A percentile compares a stretch with the other conserved stretches of the same genome.
These are phyloP conservation scores for Apodemia zela DNA, from an alignment of 2,888 invertebrate species.

Conservation along the genomic window DNA sequence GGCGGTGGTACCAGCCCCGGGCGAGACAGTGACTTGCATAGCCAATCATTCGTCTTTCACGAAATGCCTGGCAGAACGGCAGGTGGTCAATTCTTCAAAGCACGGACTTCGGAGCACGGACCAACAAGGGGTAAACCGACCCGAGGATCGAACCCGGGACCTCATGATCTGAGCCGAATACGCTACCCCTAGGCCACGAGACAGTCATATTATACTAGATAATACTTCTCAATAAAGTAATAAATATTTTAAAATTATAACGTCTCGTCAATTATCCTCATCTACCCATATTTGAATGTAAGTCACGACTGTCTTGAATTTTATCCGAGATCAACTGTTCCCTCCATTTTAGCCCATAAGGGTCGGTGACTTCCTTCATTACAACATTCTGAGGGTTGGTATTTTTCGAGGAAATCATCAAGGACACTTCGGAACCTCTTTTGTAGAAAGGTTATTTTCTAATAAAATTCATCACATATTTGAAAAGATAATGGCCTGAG, in stretches of 20 bases:
- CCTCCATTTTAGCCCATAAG: constrained; percentile 31
- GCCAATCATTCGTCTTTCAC: too few species aligned
- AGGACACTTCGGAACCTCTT: constrained; percentile 48
- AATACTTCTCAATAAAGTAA: background rate
- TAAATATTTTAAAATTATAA: background rate
- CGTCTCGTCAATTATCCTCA: background rate
- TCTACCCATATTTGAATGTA: constrained; percentile 5
- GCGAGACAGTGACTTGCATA: too few species aligned
- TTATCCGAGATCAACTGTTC: constrained; percentile 15
- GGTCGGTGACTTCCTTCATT: constrained; percentile 48
- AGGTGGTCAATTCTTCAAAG: too few species aligned
- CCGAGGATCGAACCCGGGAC: too few species aligned
- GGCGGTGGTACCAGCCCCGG: too few species aligned
- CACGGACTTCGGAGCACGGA: too few species aligned
- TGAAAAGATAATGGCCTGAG: background rate
- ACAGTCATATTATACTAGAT: background rate
- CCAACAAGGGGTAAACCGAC: too few species aligned
- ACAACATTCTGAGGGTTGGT: constrained; percentile 49
- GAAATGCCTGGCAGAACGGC: too few species aligned
- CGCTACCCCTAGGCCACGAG: too few species aligned
- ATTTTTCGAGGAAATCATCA: constrained; percentile 59
- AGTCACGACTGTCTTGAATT: constrained; percentile 17
- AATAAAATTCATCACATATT: constrained; percentile 10
- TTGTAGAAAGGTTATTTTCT: constrained; percentile 4
- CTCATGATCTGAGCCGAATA: too few species aligned